These are phyloP conservation scores for Pachypanchax playfairii DNA, from an alignment of 2,113 vertebrate species.

Conservation along the genomic window DNA sequence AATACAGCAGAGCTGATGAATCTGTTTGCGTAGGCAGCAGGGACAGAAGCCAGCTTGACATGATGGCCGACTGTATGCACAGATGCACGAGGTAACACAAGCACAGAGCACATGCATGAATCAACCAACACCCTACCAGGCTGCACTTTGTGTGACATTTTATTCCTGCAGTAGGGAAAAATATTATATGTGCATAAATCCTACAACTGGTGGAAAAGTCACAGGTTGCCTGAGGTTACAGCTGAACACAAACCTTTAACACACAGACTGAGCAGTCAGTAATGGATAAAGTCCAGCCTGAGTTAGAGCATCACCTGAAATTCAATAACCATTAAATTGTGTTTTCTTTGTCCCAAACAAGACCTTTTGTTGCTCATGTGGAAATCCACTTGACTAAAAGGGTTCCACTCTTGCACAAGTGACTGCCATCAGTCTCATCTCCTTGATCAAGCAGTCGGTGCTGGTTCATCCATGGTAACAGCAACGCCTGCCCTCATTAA, in stretches of 20 bases:
- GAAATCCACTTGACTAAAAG: conserved; percentile 20
- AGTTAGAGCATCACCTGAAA: conserved; percentile 6
- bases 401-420: neutral
- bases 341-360: neutral
- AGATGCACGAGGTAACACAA: neutral
- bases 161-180: conserved; percentile 58
- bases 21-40: conserved; percentile 24
- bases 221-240: conserved; percentile 29
- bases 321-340: neutral
- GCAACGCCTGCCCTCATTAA: conserved; percentile 13
- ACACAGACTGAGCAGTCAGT: conserved; percentile 24
- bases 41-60: conserved; percentile 9
- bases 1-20: conserved; percentile 7
- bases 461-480: neutral
- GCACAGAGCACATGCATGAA: conserved; percentile 2
- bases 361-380: conserved; percentile 15
- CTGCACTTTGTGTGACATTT: conserved; percentile 56
- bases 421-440: conserved; percentile 2
- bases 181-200: conserved; percentile 56
- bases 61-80: conserved; percentile 5
- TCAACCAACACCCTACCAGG: conserved; percentile 13
- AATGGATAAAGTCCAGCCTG: neutral
- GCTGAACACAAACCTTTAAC: conserved; percentile 40
- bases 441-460: neutral
- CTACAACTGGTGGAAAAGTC: conserved; percentile 40